Percentiles rank a stretch among this genome's conserved stretches.
phyloP scores from a whole-genome alignment of 2,888 invertebrate genomes.

The Biston stratarius region DNA sequence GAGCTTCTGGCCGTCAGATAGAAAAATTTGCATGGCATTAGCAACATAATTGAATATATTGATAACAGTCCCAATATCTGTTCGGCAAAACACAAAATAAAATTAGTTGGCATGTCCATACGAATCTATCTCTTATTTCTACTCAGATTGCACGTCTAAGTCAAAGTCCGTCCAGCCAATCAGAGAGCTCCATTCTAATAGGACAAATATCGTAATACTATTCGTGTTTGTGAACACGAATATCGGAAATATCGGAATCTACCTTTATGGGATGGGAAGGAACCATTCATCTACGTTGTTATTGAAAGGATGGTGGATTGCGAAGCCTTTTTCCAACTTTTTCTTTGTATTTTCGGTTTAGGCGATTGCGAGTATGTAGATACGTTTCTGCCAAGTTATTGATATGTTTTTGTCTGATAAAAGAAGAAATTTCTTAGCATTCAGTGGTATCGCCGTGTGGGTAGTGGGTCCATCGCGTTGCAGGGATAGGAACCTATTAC shows the following conservation, averaged over 20 bases:
- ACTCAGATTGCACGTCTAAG: constrained; percentile 47
- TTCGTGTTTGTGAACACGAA: constrained; percentile 37
- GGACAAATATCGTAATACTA: constrained; percentile 64
- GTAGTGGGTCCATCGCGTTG: too few species aligned
- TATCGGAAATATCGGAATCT: constrained; percentile 25
- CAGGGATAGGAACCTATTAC: too few species aligned
- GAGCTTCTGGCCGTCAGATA: too few species aligned
- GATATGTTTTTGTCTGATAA: constrained; percentile 1
- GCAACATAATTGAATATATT: too few species aligned
- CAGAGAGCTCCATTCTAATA: constrained; percentile 63
- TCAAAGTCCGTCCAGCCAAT: constrained; percentile 68
- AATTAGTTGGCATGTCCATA: constrained; percentile 44
- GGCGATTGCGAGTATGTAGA: constrained; percentile 9
- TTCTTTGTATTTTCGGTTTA: constrained; percentile 16
- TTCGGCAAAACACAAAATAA: too few species aligned
- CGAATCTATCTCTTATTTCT: constrained; percentile 45
- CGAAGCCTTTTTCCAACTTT: constrained; percentile 20
- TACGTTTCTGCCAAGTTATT: constrained; percentile 8
- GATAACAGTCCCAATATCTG: too few species aligned
- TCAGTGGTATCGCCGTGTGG: too few species aligned
- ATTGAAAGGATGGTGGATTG: constrained; percentile 25
- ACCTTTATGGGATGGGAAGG: constrained; percentile 32
- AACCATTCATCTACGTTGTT: constrained; percentile 32
- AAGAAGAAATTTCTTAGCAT: neutral
- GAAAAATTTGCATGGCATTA: too few species aligned